Evolutionary conservation across 2,797 vertebrate genomes (phyloP), one percentile per base, ranked within the genome.

Genomic region (Acropternis orthonyx): DNA sequence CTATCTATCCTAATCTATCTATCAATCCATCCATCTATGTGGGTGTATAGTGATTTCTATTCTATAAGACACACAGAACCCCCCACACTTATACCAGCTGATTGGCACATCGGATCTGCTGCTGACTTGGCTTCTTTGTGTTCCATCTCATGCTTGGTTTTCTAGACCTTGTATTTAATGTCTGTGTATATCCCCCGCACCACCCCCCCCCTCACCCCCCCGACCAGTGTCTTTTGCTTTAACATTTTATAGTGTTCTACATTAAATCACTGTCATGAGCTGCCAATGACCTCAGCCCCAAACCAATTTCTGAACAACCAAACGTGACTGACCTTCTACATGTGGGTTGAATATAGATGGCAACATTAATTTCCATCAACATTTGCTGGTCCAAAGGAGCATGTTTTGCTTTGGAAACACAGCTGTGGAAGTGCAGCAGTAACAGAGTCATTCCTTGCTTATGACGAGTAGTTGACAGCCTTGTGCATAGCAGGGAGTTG

Each of bases 291-390:
- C 39, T 87, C 20, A 89, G 14, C 12, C 12, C 10, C 37, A 36
- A 46, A 61, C 10, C 16, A 21, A 3, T 18, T 51, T 76, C 44
- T 41, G 20, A 58, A 15, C n/a, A 89, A 72, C 9, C 28, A 41
- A 65, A 73, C 26, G 6, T 32, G 22, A 15, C 10, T 27, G 37
- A 36, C 24, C 20, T 81, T 58, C 30, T 32, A 5, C 5, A 3
- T 3, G 16, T 37, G 28, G 7, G 59, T 73, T 46, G 34, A 77
- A 54, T 9, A 48, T 5, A 55, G 48, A 49, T 1, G 2, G n/a
- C 62, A 46, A 5, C 0, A 0, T 44, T 65, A 49, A 37, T 58
- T 81, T 54, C 54, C 43, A 34, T 56, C 23, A 62, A 7, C 2
- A 3, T 32, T 43, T 69, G 10, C 54, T 76, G 39, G 21, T 88